Evolutionary conservation across 2,797 vertebrate genomes (phyloP).

Genomic region (Onychomys torridus): DNA sequence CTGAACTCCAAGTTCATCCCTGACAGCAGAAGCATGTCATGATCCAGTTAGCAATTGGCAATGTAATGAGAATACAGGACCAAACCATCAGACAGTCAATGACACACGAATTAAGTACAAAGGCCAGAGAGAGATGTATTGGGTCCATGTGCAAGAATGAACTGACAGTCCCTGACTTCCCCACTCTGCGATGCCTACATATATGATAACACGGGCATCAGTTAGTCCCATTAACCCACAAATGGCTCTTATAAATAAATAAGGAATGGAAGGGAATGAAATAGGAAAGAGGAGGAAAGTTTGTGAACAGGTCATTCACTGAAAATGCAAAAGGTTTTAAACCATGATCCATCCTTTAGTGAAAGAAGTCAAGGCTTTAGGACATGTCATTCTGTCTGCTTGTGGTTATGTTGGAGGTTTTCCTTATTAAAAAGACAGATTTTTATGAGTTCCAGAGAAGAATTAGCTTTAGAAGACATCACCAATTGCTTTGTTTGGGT

Average conservation of each 20-base stretch:
- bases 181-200: neutral
- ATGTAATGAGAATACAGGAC: neutral
- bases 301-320: neutral
- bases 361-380: neutral
- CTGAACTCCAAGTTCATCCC: neutral
- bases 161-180: neutral
- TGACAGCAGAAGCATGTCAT: neutral
- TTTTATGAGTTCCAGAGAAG: slow-evolving; percentile 16
- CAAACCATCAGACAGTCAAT: neutral
- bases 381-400: neutral
- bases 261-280: neutral
- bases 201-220: fast-evolving
- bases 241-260: neutral
- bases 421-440: neutral
- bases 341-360: neutral
- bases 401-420: neutral
- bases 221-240: neutral
- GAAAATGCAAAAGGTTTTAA: neutral
- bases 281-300: neutral
- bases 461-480: neutral
- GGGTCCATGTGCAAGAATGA: neutral
- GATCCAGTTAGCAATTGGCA: neutral
- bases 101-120: neutral
- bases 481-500: neutral
- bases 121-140: neutral